Evolutionary conservation across 2,113 vertebrate species (phyloP).

Genomic region (Regulus satrapa): DNA sequence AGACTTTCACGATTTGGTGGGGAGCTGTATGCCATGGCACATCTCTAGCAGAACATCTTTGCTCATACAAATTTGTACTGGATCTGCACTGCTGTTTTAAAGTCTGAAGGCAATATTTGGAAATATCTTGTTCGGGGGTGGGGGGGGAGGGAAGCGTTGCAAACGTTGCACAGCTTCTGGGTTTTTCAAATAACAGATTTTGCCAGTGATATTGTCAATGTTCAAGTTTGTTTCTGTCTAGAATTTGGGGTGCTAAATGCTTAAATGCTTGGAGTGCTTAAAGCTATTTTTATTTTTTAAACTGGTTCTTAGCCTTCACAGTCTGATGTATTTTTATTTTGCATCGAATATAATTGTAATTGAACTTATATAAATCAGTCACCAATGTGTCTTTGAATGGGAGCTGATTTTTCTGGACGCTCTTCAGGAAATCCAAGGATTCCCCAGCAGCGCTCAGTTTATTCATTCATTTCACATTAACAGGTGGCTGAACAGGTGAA

Average conservation of each 20-base stretch:
- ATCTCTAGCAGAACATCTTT: neutral
- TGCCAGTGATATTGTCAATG: neutral
- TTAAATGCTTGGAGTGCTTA: too few relatives aligned
- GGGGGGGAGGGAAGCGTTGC: neutral
- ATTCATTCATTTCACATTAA: conserved; percentile 6
- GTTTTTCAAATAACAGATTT: neutral
- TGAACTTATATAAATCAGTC: neutral
- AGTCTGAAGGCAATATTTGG: neutral
- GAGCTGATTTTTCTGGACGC: neutral
- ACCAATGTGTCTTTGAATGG: neutral
- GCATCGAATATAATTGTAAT: neutral
- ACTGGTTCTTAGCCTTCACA: neutral
- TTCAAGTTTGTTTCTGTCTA: neutral
- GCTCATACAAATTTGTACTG: neutral
- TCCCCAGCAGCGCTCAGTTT: neutral
- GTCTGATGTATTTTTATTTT: neutral
- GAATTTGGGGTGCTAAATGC: neutral
- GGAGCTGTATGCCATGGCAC: neutral
- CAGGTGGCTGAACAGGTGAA: neutral
- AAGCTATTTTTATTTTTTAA: neutral
- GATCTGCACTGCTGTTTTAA: neutral
- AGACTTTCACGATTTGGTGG: neutral
- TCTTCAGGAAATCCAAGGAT: neutral
- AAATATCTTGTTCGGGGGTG: neutral
- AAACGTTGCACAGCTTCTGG: neutral